Percentiles rank a stretch among this genome's conserved stretches.
These are phyloP conservation scores for Pao palembangensis DNA, from an alignment of 2,113 vertebrate genomes.

Conservation along the genomic window DNA sequence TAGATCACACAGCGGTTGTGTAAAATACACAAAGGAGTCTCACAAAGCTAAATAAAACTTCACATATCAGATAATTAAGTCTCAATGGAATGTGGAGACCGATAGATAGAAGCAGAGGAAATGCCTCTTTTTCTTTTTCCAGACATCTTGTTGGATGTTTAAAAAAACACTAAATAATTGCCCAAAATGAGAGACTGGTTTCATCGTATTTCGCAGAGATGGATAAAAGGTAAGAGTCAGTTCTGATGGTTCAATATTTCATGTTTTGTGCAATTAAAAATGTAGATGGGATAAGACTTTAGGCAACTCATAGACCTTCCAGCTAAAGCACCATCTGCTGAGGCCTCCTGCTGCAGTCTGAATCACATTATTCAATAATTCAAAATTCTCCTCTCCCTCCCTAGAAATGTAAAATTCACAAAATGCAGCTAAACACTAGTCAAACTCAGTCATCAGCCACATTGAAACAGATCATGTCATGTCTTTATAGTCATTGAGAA, in stretches of 20 bases:
- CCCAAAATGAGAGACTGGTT: background rate
- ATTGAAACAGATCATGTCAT: too few relatives aligned
- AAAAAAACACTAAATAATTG: conserved; percentile 30
- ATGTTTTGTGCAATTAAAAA: conserved; percentile 53
- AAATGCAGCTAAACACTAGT: conserved; percentile 2
- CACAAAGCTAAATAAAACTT: conserved; percentile 29
- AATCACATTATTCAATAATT: conserved; percentile 53
- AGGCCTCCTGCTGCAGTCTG: conserved; percentile 32
- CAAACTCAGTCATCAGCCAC: background rate
- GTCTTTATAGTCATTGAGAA: too few relatives aligned
- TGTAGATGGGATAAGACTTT: conserved; percentile 51
- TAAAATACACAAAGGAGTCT: conserved; percentile 8
- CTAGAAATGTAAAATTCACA: conserved; percentile 20
- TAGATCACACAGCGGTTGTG: conserved; percentile 6
- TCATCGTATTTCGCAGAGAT: background rate
- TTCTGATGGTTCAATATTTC: conserved; percentile 42
- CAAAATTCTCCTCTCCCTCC: conserved; percentile 16
- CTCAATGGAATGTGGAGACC: conserved; percentile 57
- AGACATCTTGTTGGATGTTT: conserved; percentile 26
- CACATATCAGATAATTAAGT: conserved; percentile 63
- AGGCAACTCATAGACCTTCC: conserved; percentile 35
- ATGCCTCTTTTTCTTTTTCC: conserved; percentile 61
- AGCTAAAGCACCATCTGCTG: conserved; percentile 72
- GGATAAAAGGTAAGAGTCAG: background rate
- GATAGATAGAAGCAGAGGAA: conserved; percentile 68